Base-by-base conservation (phyloP, 2,113 vertebrate genomes). In the Xenus cinereus region DNA sequence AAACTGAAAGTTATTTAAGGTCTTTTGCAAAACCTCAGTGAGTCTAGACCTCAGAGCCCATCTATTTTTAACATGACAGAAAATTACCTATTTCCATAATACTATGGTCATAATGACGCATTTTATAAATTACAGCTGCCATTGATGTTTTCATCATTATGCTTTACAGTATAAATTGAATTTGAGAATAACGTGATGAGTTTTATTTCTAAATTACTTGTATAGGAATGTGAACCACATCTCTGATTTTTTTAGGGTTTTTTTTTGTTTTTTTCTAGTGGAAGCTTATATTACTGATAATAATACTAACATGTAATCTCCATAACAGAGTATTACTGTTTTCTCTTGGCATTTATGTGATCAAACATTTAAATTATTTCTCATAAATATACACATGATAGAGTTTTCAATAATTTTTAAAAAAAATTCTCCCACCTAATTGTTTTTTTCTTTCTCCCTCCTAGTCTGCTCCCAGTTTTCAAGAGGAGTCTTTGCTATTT, bases 381-480 rank as follows among this genome's bases (percentile, higher is more conserved):
- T 82, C 16, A 28, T 50, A 45, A 51, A 77, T 50, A 54, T 6
- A 48, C 48, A 24, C 6, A 5, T 30, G 12, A 53, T 39, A 79
- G 8, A 20, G 3, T 87, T 95, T 85, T 62, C 56, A 69, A 4
- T 45, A 53, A 41, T 20, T 18, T 26, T 48, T 20, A 6, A 4
- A 9, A 22, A 57, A 7, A 50, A 24, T 23, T 68, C 16, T 72
- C 21, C 14, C 16, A 51, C 56, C 20, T 95, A 35, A 95, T 43
- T 91, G 14, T 23, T 23, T 68, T 75, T 97, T 27, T 96, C 16
- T 96, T 72, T 75, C 39, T 92, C 57, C 93, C 33, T 97, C 84
- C 71, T 79, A 99, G 99, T 99, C 97, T 99, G 99, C 98, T 99
- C 99, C 89, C 99, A 99, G 98, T 99, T 99, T 98, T 99, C 99